Conservation (phyloP, 2,113 vertebrate species). For the Elephas maximus region DNA sequence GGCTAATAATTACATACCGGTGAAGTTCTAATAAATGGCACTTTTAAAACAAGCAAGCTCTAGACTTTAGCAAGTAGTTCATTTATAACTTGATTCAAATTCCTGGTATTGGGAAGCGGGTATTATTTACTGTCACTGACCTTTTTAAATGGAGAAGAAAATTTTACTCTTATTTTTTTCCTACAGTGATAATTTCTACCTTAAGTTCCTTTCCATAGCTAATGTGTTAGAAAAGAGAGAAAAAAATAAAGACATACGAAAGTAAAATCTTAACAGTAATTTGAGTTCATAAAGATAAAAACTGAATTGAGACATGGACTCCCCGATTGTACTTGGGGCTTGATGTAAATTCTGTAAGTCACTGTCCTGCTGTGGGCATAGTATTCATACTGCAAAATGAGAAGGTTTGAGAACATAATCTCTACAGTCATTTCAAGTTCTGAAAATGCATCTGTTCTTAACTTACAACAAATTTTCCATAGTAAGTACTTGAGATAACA, state of each 20-base stretch:
- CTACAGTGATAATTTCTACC: not conserved
- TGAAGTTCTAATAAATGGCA: not conserved
- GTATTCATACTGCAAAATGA: not conserved
- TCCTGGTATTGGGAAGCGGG: not conserved
- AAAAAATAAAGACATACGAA: not conserved
- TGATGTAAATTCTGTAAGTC: not conserved
- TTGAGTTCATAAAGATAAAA: not conserved
- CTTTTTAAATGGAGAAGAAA: not conserved
- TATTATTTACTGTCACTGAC: not conserved
- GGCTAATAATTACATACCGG: not conserved
- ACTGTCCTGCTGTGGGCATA: fast-evolving
- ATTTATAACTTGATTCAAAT: not conserved
- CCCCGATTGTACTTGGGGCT: not conserved
- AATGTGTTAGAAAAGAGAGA: not conserved
- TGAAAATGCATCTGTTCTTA: not conserved
- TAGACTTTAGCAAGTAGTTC: not conserved
- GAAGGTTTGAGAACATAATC: not conserved
- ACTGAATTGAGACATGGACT: too few relatives aligned
- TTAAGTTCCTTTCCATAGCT: not conserved
- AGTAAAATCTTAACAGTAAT: not conserved
- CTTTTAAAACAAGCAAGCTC: not conserved
- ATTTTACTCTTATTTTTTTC: not conserved
- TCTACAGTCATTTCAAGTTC: not conserved
- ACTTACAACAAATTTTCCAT: not conserved
- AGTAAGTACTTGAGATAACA: not conserved